Evolutionary conservation across 2,797 vertebrate genomes (phyloP), one percentile per base, ranked within the genome.

Genomic region (Enteromius viviparus): DNA sequence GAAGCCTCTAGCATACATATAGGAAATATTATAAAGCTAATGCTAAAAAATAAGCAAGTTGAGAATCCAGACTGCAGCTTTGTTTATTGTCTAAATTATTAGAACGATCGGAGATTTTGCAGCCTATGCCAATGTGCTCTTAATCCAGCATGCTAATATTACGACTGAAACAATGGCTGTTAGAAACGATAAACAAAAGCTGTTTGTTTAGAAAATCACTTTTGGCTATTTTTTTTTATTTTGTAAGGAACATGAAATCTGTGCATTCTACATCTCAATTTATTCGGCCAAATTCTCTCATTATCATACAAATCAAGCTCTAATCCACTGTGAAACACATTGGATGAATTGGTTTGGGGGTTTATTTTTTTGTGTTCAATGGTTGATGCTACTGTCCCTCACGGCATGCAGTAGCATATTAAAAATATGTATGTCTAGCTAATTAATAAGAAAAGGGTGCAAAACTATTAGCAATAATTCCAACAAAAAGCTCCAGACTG

Each of bases 371-470:
- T 78, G 42, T 83, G 83, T 70, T 82, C 87, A 85, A 90, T 92
- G 91, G 90, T 89, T 89, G 88, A 93, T 89, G 85, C 87, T 88
- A 89, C 89, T 90, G 91, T 87, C 86, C 91, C 93, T 91, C 1
- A 68, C 84, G 90, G 93, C 91, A 88, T 89, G 83, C 84, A 85
- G 90, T 92, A 92, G 89, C 88, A 93, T 91, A 93, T 93, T 93
- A 90, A 80, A 81, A 74, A 19, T 90, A 89, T 93, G 91, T 90
- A 92, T 89, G 85, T 87, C 82, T 89, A 81, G 55, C 81, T 94
- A 93, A 93, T 94, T 94, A 93, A 94, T 93, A 91, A 94, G 91
- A 94, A 90, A 93, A 93, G 91, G 88, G 87, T 81, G 68, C 80
- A 86, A 19, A 76, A 74, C 70, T 75, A 74, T 82, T 79, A 82